Evolutionary conservation across 2,888 invertebrate species (phyloP).

Genomic region (Drosophila neotestacea): DNA sequence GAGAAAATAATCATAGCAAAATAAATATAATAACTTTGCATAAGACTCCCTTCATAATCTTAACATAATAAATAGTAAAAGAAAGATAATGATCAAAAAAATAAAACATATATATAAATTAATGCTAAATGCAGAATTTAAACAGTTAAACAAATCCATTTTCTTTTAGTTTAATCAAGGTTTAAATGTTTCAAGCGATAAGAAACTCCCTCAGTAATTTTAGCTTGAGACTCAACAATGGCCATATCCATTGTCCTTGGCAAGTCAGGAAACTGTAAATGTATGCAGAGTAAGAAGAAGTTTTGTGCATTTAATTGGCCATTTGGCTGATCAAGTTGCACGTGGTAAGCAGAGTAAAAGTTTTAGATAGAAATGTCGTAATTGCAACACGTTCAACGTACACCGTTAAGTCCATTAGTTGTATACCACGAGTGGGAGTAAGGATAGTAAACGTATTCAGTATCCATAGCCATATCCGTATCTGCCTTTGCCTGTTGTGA

Average conservation of each 20-base stretch:
- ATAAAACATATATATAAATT: too few relatives aligned
- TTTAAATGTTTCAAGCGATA: neutral
- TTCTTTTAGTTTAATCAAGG: neutral
- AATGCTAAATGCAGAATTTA: too few relatives aligned
- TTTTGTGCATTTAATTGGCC: constrained; percentile 56
- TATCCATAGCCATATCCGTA: constrained; percentile 15
- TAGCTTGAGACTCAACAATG: constrained; percentile 9
- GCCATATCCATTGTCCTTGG: neutral
- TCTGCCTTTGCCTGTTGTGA: constrained; percentile 68
- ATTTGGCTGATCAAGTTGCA: constrained; percentile 40
- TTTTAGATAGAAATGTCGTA: constrained; percentile 65
- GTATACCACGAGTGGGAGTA: constrained; percentile 29
- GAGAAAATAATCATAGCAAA: too few relatives aligned
- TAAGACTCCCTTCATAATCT: too few relatives aligned
- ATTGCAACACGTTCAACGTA: constrained; percentile 70
- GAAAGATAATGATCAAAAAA: too few relatives aligned
- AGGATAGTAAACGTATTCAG: constrained; percentile 32
- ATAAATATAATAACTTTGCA: too few relatives aligned
- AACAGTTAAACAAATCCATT: neutral
- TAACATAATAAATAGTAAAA: too few relatives aligned
- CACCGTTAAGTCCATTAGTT: constrained; percentile 70
- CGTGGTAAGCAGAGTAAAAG: constrained; percentile 66
- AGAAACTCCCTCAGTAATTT: neutral
- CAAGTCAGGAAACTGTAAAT: neutral
- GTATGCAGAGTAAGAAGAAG: constrained; percentile 21